phyloP scores from a whole-genome alignment of 2,888 invertebrate genomes.

The Drosophila borealis region DNA sequence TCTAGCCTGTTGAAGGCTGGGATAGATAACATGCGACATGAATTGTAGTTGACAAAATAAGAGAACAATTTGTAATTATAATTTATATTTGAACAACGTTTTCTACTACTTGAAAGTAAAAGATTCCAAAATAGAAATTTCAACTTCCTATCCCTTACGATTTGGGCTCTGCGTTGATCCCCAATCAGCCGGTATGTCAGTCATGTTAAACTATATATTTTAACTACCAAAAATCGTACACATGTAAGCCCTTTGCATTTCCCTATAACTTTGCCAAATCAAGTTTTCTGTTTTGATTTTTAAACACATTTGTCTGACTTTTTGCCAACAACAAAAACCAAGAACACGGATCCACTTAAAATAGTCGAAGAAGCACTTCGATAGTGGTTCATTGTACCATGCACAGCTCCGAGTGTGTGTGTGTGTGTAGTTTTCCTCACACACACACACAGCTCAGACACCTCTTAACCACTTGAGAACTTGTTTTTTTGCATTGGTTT shows the following conservation, averaged over 20 bases:
- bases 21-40: no score
- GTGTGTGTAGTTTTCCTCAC: slow-evolving; percentile 3
- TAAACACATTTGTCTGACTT: slow-evolving; percentile 65
- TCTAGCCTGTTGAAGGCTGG: no score
- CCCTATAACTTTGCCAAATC: slow-evolving; percentile 11
- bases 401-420: slow-evolving; percentile 12
- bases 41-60: no score
- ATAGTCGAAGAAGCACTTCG: slow-evolving; percentile 71
- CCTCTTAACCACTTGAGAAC: slow-evolving; percentile 57
- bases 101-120: no score
- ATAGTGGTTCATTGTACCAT: slow-evolving; percentile 72
- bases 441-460: slow-evolving; percentile 40
- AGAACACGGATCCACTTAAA: slow-evolving; percentile 40
- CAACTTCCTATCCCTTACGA: no score
- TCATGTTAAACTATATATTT: no score
- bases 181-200: no score
- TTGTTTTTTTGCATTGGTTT: slow-evolving; percentile 74
- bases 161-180: no score
- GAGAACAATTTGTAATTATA: no score
- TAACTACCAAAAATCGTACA: not conserved
- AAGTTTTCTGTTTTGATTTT: slow-evolving; percentile 49
- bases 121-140: no score
- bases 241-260: slow-evolving; percentile 3
- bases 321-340: slow-evolving; percentile 33
- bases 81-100: no score